phyloP scores from a whole-genome alignment of 2,888 invertebrate species.

The Chromoteleia sp. region DNA sequence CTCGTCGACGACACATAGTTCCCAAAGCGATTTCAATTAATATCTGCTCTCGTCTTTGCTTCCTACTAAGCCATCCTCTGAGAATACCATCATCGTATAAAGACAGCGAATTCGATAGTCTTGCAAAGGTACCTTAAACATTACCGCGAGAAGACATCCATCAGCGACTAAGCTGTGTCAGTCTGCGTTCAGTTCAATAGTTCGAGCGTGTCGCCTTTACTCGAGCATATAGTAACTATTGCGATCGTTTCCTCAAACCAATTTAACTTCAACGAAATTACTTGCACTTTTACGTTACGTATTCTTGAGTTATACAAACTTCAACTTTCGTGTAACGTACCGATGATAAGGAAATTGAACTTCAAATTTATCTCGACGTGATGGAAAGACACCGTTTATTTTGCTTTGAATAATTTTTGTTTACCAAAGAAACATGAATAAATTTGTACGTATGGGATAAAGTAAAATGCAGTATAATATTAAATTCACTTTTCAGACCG shows the following conservation, averaged over 20 bases:
- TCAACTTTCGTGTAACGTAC: slow-evolving; percentile 37
- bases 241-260: slow-evolving; percentile 55
- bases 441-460: slow-evolving; percentile 13
- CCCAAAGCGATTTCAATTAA: slow-evolving; percentile 72
- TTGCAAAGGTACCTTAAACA: slow-evolving; percentile 41
- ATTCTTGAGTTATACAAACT: slow-evolving; percentile 49
- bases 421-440: slow-evolving; percentile 31
- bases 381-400: slow-evolving; percentile 30
- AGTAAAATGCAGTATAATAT: neutral
- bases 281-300: slow-evolving; percentile 55
- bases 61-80: slow-evolving; percentile 52
- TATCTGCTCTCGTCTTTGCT: slow-evolving; percentile 64
- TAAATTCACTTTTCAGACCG: slow-evolving; percentile 2
- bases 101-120: slow-evolving; percentile 58
- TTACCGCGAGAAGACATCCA: slow-evolving; percentile 57
- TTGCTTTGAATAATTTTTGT: slow-evolving; percentile 34
- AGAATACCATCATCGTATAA: slow-evolving; percentile 45
- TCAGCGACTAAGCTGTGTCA: slow-evolving; percentile 50
- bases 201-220: slow-evolving; percentile 49
- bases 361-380: slow-evolving; percentile 40
- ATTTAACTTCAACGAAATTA: slow-evolving; percentile 62
- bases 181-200: slow-evolving; percentile 48
- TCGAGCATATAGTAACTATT: slow-evolving; percentile 44
- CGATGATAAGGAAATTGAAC: slow-evolving; percentile 58
- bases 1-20: slow-evolving; percentile 55